Evolutionary conservation across 2,797 vertebrate genomes (phyloP).

Genomic region (Poeciliopsis gracilis): DNA sequence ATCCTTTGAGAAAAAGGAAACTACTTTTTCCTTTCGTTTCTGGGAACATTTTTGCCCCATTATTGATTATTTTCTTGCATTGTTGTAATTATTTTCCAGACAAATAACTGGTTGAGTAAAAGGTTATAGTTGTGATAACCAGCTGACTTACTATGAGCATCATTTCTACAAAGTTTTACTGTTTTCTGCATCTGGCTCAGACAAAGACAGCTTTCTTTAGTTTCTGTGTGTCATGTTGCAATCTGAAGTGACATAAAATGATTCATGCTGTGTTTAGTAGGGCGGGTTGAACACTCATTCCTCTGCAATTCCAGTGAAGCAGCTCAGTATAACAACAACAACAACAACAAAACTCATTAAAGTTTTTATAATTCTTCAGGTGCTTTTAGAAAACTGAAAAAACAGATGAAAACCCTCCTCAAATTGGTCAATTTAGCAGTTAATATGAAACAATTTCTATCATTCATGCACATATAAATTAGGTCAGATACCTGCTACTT

Average conservation of each 20-base stretch:
- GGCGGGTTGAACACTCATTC: background rate
- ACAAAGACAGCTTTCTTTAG: constrained; percentile 65
- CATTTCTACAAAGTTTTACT: constrained; percentile 53
- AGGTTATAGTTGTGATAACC: constrained; percentile 55
- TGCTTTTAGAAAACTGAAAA: background rate
- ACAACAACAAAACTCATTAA: background rate
- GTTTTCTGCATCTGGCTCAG: constrained; percentile 32
- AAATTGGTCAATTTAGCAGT: background rate
- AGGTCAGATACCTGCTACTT: background rate
- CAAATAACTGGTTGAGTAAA: constrained; percentile 24
- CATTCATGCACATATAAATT: background rate
- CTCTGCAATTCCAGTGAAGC: background rate
- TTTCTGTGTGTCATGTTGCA: constrained; percentile 3
- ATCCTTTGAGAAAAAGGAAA: background rate
- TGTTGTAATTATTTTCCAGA: background rate
- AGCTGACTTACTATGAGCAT: constrained; percentile 63
- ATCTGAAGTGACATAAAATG: constrained; percentile 4
- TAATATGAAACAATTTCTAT: background rate
- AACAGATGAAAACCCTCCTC: background rate
- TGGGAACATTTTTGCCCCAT: constrained; percentile 7
- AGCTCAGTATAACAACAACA: background rate
- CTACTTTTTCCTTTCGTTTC: background rate
- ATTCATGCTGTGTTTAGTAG: background rate
- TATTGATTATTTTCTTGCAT: background rate
- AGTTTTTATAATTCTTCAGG: background rate